Evolutionary conservation across 1,140 invertebrate genomes (phyloP), one percentile per base, ranked within the genome.

Genomic region (Microvelia longipes): DNA sequence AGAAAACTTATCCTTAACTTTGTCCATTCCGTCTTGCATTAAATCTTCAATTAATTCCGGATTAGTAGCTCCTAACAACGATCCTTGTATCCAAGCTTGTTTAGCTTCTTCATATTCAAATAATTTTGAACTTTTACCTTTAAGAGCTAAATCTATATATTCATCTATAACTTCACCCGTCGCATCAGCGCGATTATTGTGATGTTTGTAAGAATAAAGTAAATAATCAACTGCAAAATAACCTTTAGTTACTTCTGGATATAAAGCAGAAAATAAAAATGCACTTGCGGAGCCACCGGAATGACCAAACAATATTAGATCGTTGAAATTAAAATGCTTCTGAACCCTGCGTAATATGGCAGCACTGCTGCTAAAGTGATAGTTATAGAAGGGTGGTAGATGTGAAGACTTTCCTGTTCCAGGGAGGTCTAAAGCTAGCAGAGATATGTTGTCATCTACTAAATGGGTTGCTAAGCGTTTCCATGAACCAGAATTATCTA

Each of bases 401-500:
- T 89, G 90, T 0, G 90, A 89, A 0, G 92, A 94, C 2, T 85
- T 81, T 1, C 93, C 93, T 79, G 94, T 91, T 0, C 90, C 90
- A 0, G 90, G 90, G 67, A 91, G 78, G 78, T 93, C 90, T 73
- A 93, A 85, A 73, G 87, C 87, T 29, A 91, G 81, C 50, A 91
- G 77, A 19, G 90, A 83, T 35, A 78, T 76, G 29, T 82, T 79
- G 1, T 80, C 70, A 5, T 85, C 83, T 28, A 95, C 78, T 14
- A 89, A 78, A 19, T 89, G 78, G 19, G 90, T 87, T 30, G 89
- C 86, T 30, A 95, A 80, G 65, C 81, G 83, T 79, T 94, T 91
- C 83, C 92, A 95, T 28, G 88, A 89, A 25, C 90, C 90, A 65
- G 89, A 87, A 78, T 94, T 95, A 78, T 94, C 92, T 80, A 92